Evolutionary conservation across 2,888 invertebrate species (phyloP), one percentile per base, ranked within the genome.

Genomic region (Eupeodes luniger): DNA sequence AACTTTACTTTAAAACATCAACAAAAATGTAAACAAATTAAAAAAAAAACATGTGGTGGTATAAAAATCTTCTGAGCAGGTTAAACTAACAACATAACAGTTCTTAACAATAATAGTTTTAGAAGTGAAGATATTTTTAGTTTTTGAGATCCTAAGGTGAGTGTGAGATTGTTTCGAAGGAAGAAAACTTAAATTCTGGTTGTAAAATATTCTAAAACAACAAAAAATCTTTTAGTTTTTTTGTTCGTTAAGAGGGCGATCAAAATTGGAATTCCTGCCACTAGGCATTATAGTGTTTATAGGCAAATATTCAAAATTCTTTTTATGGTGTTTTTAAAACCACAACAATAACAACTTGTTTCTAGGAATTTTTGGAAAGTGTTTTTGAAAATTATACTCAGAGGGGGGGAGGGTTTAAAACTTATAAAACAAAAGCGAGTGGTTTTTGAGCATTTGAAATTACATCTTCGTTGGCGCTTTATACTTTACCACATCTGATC

Each of bases 1-100:
- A 40, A 40, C 40, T 40, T 40, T 40, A 40, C 40, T 40, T 40
- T 40, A 40, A n/a, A 69, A 84, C 53, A 69, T 36, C 10, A 61
- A 62, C 16, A 47, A 66, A 47, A 66, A 72, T 67, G 82, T 86
- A 86, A 86, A 86, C 85, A 85, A 57, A 79, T 53, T 34, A 83
- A 62, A 27, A 57, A 27, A 27, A 57, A 14, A 27, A 2, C 53
- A 77, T 59, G 57, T 34, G 16, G 47, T 62, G 27, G 27, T 27
- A 27, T 27, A 76, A 77, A 77, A 69, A 11, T 61, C 47, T 77
- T 76, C 11, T 34, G 40, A n/a, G 34, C 51, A 27, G 47, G 64
- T 64, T 69, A 81, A 51, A 81, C 70, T 11, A 62, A 47, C 53
- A 61, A 9, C 5, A 47, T 47, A 53, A 9, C 5, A 40, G 40